Percentiles rank a stretch among this genome's conserved stretches.
phyloP scores from a whole-genome alignment of 2,888 invertebrate genomes.

The Scaeva pyrastri region DNA sequence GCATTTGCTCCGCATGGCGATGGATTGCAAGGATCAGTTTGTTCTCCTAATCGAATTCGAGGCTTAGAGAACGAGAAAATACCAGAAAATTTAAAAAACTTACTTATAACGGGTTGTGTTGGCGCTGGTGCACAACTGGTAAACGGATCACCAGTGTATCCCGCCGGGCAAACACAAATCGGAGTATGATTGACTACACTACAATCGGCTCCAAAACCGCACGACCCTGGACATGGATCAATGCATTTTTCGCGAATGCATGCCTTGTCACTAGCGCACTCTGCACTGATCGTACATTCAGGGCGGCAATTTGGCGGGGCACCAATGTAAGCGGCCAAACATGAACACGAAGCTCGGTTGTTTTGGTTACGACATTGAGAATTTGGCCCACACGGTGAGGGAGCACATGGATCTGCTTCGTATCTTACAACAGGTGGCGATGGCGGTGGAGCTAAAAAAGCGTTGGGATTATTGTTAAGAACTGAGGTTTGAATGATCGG shows the following conservation, averaged over 20 bases:
- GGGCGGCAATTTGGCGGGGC: slow-evolving; percentile 89
- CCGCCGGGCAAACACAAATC: slow-evolving; percentile 87
- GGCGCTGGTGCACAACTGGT: slow-evolving; percentile 83
- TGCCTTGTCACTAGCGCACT: slow-evolving; percentile 88
- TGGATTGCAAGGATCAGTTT: slow-evolving; percentile 87
- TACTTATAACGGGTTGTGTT: slow-evolving; percentile 78
- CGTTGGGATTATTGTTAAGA: neutral
- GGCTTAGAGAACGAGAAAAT: slow-evolving; percentile 40
- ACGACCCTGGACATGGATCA: slow-evolving; percentile 89
- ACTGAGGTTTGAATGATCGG: neutral
- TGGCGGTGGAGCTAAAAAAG: slow-evolving; percentile 79
- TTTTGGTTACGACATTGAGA: slow-evolving; percentile 86
- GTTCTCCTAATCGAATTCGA: slow-evolving; percentile 80
- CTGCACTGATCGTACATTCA: slow-evolving; percentile 88
- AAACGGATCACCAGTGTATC: slow-evolving; percentile 86
- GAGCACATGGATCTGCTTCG: slow-evolving; percentile 86
- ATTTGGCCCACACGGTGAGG: slow-evolving; percentile 88
- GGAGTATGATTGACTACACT: slow-evolving; percentile 88
- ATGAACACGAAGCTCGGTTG: slow-evolving; percentile 87
- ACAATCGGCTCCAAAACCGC: slow-evolving; percentile 87
- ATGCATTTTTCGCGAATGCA: slow-evolving; percentile 89
- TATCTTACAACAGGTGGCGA: slow-evolving; percentile 78
- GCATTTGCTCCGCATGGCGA: slow-evolving; percentile 91
- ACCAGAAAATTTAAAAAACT: slow-evolving; percentile 64
- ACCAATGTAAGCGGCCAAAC: slow-evolving; percentile 87